phyloP scores from a whole-genome alignment of 2,113 vertebrate species.

The Melozone crissalis region DNA sequence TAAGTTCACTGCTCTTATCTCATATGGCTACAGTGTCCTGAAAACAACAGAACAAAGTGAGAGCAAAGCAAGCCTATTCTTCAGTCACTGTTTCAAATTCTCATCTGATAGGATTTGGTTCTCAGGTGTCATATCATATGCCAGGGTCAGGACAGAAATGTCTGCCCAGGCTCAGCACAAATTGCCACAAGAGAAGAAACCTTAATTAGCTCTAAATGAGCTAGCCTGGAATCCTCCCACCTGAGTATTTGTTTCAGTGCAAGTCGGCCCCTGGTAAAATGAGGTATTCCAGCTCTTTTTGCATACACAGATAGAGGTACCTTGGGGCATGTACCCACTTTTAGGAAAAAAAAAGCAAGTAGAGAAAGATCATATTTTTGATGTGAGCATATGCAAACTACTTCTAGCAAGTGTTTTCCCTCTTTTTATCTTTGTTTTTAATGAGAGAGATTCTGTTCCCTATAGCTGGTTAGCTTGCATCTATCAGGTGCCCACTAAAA shows the following conservation, averaged over 20 bases:
- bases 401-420: not conserved
- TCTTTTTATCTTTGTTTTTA: not conserved
- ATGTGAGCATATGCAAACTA: not conserved
- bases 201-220: not conserved
- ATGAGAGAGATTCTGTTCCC: not conserved
- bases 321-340: not conserved
- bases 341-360: not conserved
- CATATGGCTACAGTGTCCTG: not conserved
- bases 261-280: not conserved
- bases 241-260: not conserved
- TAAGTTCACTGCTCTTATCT: not conserved
- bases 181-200: not conserved
- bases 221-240: not conserved
- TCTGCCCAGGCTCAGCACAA: not conserved
- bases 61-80: not conserved
- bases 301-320: not conserved
- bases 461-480: not conserved
- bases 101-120: not conserved
- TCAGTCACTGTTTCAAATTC: not conserved
- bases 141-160: not conserved
- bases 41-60: not conserved
- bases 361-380: not conserved
- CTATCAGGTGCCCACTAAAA: not conserved
- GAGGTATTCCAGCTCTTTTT: not conserved
- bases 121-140: not conserved